phyloP scores from a whole-genome alignment of 1,140 invertebrate species.

The Drosophila melanica region DNA sequence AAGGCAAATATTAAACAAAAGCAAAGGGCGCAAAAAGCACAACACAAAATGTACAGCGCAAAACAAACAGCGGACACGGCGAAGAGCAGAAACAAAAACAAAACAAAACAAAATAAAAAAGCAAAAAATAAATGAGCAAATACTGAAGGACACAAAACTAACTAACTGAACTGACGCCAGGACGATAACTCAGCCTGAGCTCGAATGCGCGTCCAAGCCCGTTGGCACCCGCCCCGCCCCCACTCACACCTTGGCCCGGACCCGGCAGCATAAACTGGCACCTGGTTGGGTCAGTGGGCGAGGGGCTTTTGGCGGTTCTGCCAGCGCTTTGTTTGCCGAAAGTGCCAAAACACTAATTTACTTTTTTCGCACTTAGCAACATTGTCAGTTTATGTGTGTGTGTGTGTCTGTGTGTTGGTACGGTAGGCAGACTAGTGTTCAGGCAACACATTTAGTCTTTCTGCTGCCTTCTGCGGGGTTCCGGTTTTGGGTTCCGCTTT shows the following conservation, averaged over 20 bases:
- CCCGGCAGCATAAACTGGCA: conserved; percentile 68
- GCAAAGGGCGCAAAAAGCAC: conserved; percentile 34
- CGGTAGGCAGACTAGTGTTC: conserved; percentile 26
- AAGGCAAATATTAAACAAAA: conserved; percentile 74
- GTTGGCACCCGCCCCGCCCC: conserved; percentile 8
- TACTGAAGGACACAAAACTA: conserved; percentile 75
- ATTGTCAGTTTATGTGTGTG: not conserved
- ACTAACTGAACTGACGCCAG: conserved; percentile 64
- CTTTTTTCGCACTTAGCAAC: conserved; percentile 57
- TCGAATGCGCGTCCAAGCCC: conserved; percentile 13
- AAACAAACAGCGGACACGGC: conserved; percentile 35
- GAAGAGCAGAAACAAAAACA: conserved; percentile 27
- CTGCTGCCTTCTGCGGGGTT: conserved; percentile 31
- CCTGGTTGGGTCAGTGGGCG: conserved; percentile 62
- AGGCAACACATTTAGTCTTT: conserved; percentile 1
- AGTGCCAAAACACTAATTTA: conserved; percentile 83
- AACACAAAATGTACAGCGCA: conserved; percentile 44
- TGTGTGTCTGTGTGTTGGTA: conserved; percentile 2
- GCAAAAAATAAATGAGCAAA: conserved; percentile 26
- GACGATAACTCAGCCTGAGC: conserved; percentile 72
- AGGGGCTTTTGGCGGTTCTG: conserved; percentile 13
- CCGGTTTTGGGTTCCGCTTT: conserved; percentile 42
- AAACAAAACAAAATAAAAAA: conserved; percentile 20
- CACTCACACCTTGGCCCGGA: too few relatives aligned
- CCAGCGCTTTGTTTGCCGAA: conserved; percentile 74